Base-by-base conservation (phyloP, 2,113 vertebrate genomes). In the Otolemur garnettii region DNA sequence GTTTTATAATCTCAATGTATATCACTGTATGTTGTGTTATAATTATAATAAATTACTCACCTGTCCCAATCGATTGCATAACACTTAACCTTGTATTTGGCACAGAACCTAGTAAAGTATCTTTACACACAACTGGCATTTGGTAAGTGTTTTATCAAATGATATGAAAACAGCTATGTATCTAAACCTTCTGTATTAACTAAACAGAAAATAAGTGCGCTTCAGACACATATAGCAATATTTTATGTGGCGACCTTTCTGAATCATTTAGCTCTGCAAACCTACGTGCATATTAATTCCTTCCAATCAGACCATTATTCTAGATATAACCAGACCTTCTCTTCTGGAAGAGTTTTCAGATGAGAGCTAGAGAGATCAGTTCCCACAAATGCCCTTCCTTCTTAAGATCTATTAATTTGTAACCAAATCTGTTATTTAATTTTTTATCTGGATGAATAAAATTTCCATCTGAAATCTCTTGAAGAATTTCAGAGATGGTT, bases 341-440 rank as follows among this genome's bases (percentile, higher is more conserved):
- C 57, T 74, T 90, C 33, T 62, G 12, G 50, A 45, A 69, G 35
- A 42, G 13, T 91, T n/a, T 75, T 86, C n/a, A 66, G 71, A 28
- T 74, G 12, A 92, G 45, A 66, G 38, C 13, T 8, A 42, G 24
- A n/a, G n/a, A 83, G 62, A 82, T 53, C 26, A 79, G 72, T 30
- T 92, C 53, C 71, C 11, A 50, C 14, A 82, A 95, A 82, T 55
- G 50, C 28, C 17, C 79, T 57, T 78, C 85, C 64, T 72, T 79
- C 62, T 87, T 72, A 79, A 17, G 4, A 53, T 45, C 38, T 38
- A 4, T 80, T 90, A 87, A 92, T 30, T 21, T 59, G 5, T 24
- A 87, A 90, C 19, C 30, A 87, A 94, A 87, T 84, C 21, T 79
- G 9, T 84, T 57, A 92, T 24, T 88, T 53, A 55, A 83, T 18